These are phyloP conservation scores for Eristalis tenax DNA, from an alignment of 2,888 invertebrate genomes.

Conservation along the genomic window DNA sequence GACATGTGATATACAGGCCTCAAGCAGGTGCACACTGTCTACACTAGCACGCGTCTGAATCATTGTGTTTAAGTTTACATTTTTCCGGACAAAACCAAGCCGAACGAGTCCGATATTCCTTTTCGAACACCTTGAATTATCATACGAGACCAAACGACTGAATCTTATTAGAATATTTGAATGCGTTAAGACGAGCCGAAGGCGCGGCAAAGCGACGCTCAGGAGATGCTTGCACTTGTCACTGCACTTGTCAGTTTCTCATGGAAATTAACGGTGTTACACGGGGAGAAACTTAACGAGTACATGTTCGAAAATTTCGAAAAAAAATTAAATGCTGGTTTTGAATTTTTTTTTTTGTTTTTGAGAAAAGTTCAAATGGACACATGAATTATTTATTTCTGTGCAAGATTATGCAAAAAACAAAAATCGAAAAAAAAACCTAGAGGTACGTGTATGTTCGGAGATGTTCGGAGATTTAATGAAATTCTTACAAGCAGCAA, in stretches of 20 bases:
- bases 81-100: neutral
- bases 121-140: neutral
- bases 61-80: neutral
- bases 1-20: neutral
- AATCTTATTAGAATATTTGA: neutral
- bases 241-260: neutral
- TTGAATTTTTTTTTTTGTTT: too few species aligned
- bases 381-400: neutral
- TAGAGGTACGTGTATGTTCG: too few species aligned
- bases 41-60: neutral
- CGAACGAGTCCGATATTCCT: neutral
- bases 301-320: neutral
- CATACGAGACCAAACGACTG: neutral
- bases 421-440: neutral
- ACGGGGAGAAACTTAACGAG: neutral
- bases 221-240: neutral
- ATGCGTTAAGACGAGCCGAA: neutral
- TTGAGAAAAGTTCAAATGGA: neutral
- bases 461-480: neutral
- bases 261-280: neutral
- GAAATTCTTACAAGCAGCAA: neutral
- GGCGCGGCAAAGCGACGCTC: too few species aligned
- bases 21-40: neutral
- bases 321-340: neutral
- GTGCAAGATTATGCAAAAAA: conserved; percentile 6